phyloP scores from a whole-genome alignment of 2,888 invertebrate genomes.

The Pterostichus niger region DNA sequence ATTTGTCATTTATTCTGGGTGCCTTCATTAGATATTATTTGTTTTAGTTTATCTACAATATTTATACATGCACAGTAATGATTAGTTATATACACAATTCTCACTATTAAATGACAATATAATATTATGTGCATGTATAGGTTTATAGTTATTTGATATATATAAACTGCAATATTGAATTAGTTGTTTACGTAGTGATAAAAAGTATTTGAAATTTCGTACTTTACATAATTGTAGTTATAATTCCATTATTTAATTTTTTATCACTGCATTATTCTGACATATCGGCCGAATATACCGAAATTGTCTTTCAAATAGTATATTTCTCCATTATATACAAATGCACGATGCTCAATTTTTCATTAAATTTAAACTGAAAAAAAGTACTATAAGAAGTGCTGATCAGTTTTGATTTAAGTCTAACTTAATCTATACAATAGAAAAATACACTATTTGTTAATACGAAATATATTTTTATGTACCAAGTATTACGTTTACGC shows the following conservation, averaged over 20 bases:
- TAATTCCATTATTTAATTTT: background rate
- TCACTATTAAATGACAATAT: constrained; percentile 12
- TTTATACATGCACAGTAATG: constrained; percentile 12
- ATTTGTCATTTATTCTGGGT: constrained; percentile 30
- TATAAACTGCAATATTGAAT: background rate
- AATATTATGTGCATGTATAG: constrained; percentile 29
- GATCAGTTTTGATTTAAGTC: background rate
- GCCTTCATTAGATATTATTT: constrained; percentile 32
- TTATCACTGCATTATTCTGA: constrained; percentile 7
- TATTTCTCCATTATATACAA: background rate
- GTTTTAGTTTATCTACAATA: constrained; percentile 7
- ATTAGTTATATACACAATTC: constrained; percentile 5
- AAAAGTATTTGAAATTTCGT: constrained; percentile 16
- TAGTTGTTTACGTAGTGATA: background rate
- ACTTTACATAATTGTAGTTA: background rate
- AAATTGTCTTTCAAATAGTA: background rate
- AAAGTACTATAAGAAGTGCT: background rate
- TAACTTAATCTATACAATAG: background rate
- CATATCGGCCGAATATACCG: constrained; percentile 9
- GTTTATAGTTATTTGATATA: background rate
- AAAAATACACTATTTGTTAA: background rate
- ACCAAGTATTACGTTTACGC: background rate
- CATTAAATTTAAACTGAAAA: background rate
- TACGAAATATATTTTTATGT: constrained; percentile 1
- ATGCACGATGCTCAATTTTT: background rate